Evolutionary conservation across 2,888 invertebrate species (phyloP), one percentile per base, ranked within the genome.

Genomic region (Cremastinae sp.): DNA sequence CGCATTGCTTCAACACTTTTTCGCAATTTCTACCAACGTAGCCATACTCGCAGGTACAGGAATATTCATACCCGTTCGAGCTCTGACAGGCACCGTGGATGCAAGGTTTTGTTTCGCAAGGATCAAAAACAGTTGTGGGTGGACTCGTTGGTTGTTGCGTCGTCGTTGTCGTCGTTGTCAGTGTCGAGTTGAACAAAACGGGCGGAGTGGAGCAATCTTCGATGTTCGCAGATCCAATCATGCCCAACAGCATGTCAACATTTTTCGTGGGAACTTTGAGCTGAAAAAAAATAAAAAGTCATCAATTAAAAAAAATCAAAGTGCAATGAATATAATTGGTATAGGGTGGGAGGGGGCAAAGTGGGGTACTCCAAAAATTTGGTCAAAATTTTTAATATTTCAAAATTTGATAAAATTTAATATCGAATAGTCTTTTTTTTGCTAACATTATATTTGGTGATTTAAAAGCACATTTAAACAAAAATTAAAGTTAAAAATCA

Each of bases 171-270:
- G 77, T 82, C 81, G 39, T 86, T 81, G 70, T 81, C 80, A 68
- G 83, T 28, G 18, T 71, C 80, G 88, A 90, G 78, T 90, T 90
- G 5, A 89, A 49, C 9, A 35, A 12, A 7, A 79, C 55, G 1
- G 82, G 80, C 18, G 89, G 89, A 5, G 90, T 90, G 8, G 91
- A 91, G 89, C 96, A 97, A 83, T 96, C 95, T 71, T 93, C 92
- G 1, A 98, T 93, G 87, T 97, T 96, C 0, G 95, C 94, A 0
- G 96, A 95, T 84, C 95, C 95, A 53, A 94, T 92, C 1, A 95
- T 94, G 16, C 94, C 93, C 78, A 93, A 93, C 22, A 96, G 91
- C 64, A 97, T 91, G 83, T 96, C 93, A 35, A 96, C 89, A 55
- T 93, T 91, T 55, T 91, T 90, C 18, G 93, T 93, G 62, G 94